phyloP scores from a whole-genome alignment of 2,113 vertebrate species.

The Phoxinus phoxinus region DNA sequence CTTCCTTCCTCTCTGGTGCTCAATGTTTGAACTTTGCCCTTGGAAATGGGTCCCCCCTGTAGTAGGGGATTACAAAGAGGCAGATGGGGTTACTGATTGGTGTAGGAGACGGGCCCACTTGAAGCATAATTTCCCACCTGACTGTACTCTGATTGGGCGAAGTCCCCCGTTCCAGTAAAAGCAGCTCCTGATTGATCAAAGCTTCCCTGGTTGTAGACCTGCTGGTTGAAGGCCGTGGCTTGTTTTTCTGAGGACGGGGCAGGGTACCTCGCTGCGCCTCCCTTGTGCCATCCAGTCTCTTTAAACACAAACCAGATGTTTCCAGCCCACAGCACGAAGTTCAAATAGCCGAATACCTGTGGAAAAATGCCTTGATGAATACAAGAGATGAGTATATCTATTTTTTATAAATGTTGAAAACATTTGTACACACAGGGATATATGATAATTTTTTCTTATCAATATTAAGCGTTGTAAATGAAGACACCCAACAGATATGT shows the following conservation, averaged over 20 bases:
- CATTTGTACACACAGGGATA: too few species aligned
- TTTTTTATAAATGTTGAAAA: too few species aligned
- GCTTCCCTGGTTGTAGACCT: constrained; percentile 82
- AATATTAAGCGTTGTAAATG: neutral
- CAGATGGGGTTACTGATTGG: constrained; percentile 3
- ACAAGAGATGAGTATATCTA: too few species aligned
- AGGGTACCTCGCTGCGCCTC: constrained; percentile 78
- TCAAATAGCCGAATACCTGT: constrained; percentile 96
- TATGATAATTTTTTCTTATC: too few species aligned
- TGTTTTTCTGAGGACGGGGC: constrained; percentile 85
- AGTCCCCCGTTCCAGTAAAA: constrained; percentile 79
- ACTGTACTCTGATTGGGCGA: constrained; percentile 81
- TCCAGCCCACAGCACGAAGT: constrained; percentile 98
- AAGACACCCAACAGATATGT: neutral
- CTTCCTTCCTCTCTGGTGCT: neutral
- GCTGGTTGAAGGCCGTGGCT: constrained; percentile 82
- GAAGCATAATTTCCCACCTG: constrained; percentile 82
- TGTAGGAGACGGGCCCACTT: constrained; percentile 84
- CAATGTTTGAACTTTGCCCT: constrained; percentile 25
- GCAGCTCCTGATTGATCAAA: constrained; percentile 82
- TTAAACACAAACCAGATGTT: constrained; percentile 99
- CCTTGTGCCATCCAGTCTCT: constrained; percentile 96
- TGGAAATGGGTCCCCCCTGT: neutral
- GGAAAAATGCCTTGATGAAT: neutral
- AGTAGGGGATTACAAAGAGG: neutral